A percentile compares a stretch with the other conserved stretches of the same genome.
phyloP scores from a whole-genome alignment of 2,113 vertebrate genomes.

The Myanophis thanlyinensis region DNA sequence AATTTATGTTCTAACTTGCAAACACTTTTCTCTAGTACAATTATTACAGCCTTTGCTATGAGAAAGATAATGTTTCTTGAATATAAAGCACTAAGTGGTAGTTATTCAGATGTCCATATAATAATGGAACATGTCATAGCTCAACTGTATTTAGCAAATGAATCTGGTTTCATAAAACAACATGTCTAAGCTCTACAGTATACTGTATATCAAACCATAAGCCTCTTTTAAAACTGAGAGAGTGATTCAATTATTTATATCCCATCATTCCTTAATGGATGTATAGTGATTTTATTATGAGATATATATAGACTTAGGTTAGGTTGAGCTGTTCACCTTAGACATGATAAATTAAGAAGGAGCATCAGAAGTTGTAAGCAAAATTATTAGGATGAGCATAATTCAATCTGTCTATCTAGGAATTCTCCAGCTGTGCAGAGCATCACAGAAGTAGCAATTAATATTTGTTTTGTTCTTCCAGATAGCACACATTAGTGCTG shows the following conservation, averaged over 20 bases:
- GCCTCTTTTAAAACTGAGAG: not conserved
- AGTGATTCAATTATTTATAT: not conserved
- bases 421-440: not conserved
- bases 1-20: not conserved
- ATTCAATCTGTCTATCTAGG: not conserved
- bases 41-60: not conserved
- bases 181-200: not conserved
- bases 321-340: not conserved
- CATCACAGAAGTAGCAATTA: not conserved
- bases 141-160: not conserved
- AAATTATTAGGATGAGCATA: not conserved
- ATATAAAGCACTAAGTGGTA: not conserved
- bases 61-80: not conserved
- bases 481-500: not conserved
- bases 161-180: not conserved
- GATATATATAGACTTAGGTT: not conserved
- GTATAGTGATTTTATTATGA: not conserved
- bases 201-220: not conserved
- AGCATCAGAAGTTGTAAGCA: not conserved
- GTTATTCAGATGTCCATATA: not conserved
- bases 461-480: not conserved
- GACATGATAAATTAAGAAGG: not conserved
- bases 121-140: not conserved
- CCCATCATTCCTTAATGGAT: not conserved
- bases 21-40: not conserved